Evolutionary conservation across 2,113 vertebrate species (phyloP), one percentile per base, ranked within the genome.

Genomic region (Butorides virescens): DNA sequence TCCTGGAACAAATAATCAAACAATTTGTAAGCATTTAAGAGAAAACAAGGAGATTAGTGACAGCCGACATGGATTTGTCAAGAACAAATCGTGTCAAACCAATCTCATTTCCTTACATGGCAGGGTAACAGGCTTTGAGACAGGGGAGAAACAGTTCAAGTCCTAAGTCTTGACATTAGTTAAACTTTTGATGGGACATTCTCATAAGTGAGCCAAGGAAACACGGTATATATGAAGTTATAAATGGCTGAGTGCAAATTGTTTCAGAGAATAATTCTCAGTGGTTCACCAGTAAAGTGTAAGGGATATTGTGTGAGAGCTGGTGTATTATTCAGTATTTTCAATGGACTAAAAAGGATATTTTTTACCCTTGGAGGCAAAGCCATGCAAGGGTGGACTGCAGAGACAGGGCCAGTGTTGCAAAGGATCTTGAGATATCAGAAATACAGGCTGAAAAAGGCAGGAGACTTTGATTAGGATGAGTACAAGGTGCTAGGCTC

Each of bases 11-110:
- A 91, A 80, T 86, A 95, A 86, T 61, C 53, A 66, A 88, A 75
- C 13, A 34, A 66, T 74, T 74, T 91, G 29, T 86, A 71, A 91
- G 63, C 47, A n/a, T 37, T 70, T 92, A 70, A 88, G 86, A 81
- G 72, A 92, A 63, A 84, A 80, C 62, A 93, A 88, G 62, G 23
- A 92, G 75, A 88, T 96, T 77, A 88, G 63, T 52, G 86, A 32
- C 42, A 84, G 68, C 47, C 83, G 59, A 6, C 61, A 10, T 81
- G 86, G 83, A 88, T 95, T 93, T 93, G 52, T 93, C 55, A 81
- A 77, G 76, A 89, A 37, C 52, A 92, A 91, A 74, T 92, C 22
- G 15, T 30, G n/a, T 81, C 83, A 86, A 71, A 89, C 46, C 52
- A 36, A 39, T 30, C 79, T 89, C 10, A 71, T 91, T 95, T 95